Base-by-base conservation (phyloP, 2,888 invertebrate genomes). In the Microplitis deprimator region DNA sequence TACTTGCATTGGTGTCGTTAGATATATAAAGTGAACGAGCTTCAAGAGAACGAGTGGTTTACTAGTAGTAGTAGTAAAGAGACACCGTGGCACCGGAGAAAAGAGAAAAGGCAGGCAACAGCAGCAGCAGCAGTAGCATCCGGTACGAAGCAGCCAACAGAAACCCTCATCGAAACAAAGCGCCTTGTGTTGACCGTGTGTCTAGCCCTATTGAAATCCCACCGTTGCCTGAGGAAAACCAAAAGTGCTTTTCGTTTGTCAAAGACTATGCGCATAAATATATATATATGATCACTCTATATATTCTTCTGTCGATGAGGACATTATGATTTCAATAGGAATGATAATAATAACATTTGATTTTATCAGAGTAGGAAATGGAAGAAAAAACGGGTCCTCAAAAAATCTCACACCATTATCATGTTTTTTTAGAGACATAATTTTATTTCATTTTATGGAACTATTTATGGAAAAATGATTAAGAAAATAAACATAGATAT, bases 91-190 rank as follows among this genome's bases (percentile, higher is more conserved):
- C 39, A 17, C 17, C 62, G 68, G 59, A 77, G 69, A 75, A 67
- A 77, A 79, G 77, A 77, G 73, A 76, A 68, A 76, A 62, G 79
- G 77, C 50, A 61, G 76, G 38, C 74, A 77, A 77, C 64, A 68
- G 50, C 68, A 60, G 77, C 64, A 68, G 50, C 68, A 60, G 77
- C 79, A 78, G 77, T 50, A 13, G 50, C 50, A 50, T 50, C 50
- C 50, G 50, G 50, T 50, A 50, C 50, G 10, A 50, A 50, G 10
- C 50, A 50, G 10, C 50, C 13, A 13, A 50, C 75, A 78, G 81
- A 81, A 82, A 79, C 83, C 82, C 83, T 86, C 85, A 80, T 81
- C 82, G 84, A 85, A 84, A 87, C 85, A 87, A 87, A 87, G 85
- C 81, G 80, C 59, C 50, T 80, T 79, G 81, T 87, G 86, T 87